Percentiles rank a stretch among this genome's conserved stretches.
phyloP scores from a whole-genome alignment of 2,888 invertebrate genomes.

The Morpho helenor region DNA sequence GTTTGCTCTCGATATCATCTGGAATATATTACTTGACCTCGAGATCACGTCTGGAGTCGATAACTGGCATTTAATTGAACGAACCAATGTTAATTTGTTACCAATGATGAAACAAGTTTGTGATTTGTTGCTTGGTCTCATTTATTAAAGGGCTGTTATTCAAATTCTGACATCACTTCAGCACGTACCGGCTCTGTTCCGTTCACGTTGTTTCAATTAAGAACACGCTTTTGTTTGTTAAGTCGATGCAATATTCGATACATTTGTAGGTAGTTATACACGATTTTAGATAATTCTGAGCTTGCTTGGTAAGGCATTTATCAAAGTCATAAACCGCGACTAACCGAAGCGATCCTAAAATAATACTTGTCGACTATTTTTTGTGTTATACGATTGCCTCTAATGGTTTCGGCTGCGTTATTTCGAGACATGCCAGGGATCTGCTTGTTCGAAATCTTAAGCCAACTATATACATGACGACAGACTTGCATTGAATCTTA shows the following conservation, averaged over 20 bases:
- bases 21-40: slow-evolving; percentile 24
- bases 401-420: too few relatives aligned
- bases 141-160: slow-evolving; percentile 19
- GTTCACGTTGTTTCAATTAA: slow-evolving; percentile 7
- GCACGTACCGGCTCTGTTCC: slow-evolving; percentile 9
- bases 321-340: too few relatives aligned
- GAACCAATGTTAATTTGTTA: slow-evolving; percentile 19
- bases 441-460: too few relatives aligned
- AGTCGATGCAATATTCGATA: neutral
- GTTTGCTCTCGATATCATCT: slow-evolving; percentile 14
- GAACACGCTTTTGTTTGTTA: neutral
- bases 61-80: slow-evolving; percentile 14
- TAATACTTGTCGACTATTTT: too few relatives aligned
- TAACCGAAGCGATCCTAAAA: too few relatives aligned
- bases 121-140: slow-evolving; percentile 12
- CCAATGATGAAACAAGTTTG: slow-evolving; percentile 7
- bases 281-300: too few relatives aligned
- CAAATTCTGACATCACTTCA: slow-evolving; percentile 16
- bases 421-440: too few relatives aligned
- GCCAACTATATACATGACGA: too few relatives aligned
- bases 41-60: slow-evolving; percentile 16
- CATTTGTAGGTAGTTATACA: neutral
- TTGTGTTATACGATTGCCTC: too few relatives aligned
- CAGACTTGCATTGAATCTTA: too few relatives aligned
- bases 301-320: too few relatives aligned